phyloP scores from a whole-genome alignment of 92 coral and sea anemone genomes.

The Metridium senile region DNA sequence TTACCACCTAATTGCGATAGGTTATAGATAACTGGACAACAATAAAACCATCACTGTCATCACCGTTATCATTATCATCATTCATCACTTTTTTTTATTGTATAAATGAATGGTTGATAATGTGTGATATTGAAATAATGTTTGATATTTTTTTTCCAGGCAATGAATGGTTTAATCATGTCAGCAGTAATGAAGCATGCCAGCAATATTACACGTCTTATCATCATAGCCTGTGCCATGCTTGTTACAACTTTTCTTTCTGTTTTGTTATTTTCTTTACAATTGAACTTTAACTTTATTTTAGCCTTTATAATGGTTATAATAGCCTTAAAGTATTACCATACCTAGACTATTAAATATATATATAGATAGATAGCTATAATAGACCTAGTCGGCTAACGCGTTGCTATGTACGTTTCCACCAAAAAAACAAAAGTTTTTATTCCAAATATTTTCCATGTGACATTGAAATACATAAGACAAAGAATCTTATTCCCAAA shows the following conservation, averaged over 20 bases:
- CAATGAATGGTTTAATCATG: slow-evolving; percentile 75
- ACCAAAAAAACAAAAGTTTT: background rate
- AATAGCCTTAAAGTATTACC: slow-evolving; percentile 68
- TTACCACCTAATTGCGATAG: too few relatives aligned
- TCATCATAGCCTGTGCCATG: slow-evolving; percentile 90
- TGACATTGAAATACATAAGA: too few relatives aligned
- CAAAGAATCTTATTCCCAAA: too few relatives aligned
- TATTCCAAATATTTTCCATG: too few relatives aligned
- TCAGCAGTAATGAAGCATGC: slow-evolving; percentile 93
- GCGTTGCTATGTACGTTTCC: background rate
- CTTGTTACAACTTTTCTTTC: slow-evolving; percentile 77
- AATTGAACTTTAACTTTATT: slow-evolving; percentile 73
- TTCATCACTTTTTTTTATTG: too few relatives aligned
- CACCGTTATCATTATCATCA: too few relatives aligned
- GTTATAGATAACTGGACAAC: too few relatives aligned
- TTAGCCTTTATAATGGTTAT: slow-evolving; percentile 70
- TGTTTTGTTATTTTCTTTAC: slow-evolving; percentile 64
- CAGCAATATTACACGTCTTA: slow-evolving; percentile 74
- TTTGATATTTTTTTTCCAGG: too few relatives aligned
- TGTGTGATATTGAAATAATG: too few relatives aligned
- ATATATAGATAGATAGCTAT: too few relatives aligned
- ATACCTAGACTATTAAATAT: slow-evolving; percentile 22
- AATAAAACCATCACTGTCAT: too few relatives aligned
- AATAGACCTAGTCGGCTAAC: background rate
- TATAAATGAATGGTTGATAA: too few relatives aligned